Evolutionary conservation across 2,113 vertebrate species (phyloP).

Genomic region (Osmerus mordax): DNA sequence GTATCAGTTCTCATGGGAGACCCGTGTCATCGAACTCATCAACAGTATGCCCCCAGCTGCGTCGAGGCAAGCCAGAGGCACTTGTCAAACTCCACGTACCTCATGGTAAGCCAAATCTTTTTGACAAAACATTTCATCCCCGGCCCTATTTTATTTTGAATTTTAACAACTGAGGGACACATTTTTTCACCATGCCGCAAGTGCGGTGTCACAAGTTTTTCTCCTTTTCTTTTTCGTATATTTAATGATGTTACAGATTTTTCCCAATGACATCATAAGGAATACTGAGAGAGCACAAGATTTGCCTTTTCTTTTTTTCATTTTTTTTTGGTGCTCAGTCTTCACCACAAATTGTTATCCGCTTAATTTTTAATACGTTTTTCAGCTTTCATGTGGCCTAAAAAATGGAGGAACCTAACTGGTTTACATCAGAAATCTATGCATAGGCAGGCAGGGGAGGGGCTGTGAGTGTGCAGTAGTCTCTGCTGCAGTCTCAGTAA

Average conservation of each 20-base stretch:
- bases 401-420: conserved; percentile 39
- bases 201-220: conserved; percentile 56
- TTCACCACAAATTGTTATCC: conserved; percentile 57
- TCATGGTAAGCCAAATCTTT: neutral
- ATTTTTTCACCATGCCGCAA: conserved; percentile 56
- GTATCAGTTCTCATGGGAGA: conserved; percentile 22
- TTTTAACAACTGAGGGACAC: conserved; percentile 61
- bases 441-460: conserved; percentile 25
- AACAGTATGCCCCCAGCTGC: neutral
- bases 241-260: conserved; percentile 65
- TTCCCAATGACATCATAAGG: conserved; percentile 70
- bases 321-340: conserved; percentile 36
- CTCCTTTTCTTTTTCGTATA: conserved; percentile 36
- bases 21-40: neutral
- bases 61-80: neutral
- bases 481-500: conserved; percentile 25
- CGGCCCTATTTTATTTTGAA: conserved; percentile 46
- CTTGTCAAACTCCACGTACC: conserved; percentile 33
- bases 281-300: conserved; percentile 52
- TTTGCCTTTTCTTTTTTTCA: conserved; percentile 18
- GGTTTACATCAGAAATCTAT: conserved; percentile 47
- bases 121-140: conserved; percentile 36
- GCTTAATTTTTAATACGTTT: conserved; percentile 57
- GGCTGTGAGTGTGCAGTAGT: conserved; percentile 36
- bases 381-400: conserved; percentile 60